Conservation (phyloP, 2,888 invertebrate genomes). For the Terebella lapidaria region DNA sequence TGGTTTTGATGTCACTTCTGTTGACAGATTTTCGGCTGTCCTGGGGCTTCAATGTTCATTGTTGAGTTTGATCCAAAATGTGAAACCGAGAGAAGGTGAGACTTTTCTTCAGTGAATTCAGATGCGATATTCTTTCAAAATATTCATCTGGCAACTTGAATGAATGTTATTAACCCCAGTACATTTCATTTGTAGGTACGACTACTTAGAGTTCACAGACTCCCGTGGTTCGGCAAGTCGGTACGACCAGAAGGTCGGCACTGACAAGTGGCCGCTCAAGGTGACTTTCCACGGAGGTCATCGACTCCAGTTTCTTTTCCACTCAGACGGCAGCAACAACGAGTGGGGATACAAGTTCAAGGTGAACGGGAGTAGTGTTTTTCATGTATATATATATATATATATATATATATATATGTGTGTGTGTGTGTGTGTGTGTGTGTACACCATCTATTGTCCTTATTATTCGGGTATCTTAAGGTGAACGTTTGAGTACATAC, state of each 20-base stretch:
- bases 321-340: slow-evolving; percentile 50
- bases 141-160: no score
- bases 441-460: no score
- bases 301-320: slow-evolving; percentile 45
- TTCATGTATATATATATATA: not conserved
- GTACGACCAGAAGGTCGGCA: slow-evolving; percentile 48
- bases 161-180: no score
- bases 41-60: slow-evolving; percentile 46
- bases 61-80: slow-evolving; percentile 49
- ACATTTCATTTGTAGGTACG: slow-evolving; percentile 38
- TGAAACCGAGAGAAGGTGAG: slow-evolving; percentile 51
- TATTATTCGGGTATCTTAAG: no score
- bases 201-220: slow-evolving; percentile 49
- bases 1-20: not conserved
- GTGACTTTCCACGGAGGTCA: slow-evolving; percentile 43
- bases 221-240: slow-evolving; percentile 40
- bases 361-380: slow-evolving; percentile 24
- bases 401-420: not conserved
- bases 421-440: not conserved
- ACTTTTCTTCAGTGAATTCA: no score
- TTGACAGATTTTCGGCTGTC: slow-evolving; percentile 41
- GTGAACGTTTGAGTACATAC: no score
- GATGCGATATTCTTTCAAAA: no score
- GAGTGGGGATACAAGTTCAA: slow-evolving; percentile 53
- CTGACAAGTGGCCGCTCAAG: slow-evolving; percentile 44